phyloP scores from a whole-genome alignment of 2,888 invertebrate genomes.

The Thumatha senex region DNA sequence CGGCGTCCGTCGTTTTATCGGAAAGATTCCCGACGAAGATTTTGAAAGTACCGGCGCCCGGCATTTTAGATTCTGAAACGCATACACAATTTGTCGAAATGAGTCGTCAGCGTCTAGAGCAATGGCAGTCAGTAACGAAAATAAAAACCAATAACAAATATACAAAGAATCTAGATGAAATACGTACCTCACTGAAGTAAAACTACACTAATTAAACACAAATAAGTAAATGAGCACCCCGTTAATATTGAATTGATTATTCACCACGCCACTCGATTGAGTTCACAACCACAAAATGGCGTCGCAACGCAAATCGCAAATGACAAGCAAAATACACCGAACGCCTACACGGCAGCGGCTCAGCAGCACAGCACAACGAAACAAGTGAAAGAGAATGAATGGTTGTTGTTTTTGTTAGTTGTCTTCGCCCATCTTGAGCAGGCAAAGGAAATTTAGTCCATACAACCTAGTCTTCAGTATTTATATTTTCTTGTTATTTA shows the following conservation, averaged over 20 bases:
- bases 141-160: slow-evolving; percentile 15
- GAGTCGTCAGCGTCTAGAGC: slow-evolving; percentile 75
- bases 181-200: slow-evolving; percentile 52
- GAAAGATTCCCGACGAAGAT: slow-evolving; percentile 99
- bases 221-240: slow-evolving; percentile 24
- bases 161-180: slow-evolving; percentile 10
- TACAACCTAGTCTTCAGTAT: no score
- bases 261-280: slow-evolving; percentile 5
- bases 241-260: slow-evolving; percentile 3
- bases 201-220: slow-evolving; percentile 33
- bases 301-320: slow-evolving; percentile 11
- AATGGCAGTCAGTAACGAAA: slow-evolving; percentile 53
- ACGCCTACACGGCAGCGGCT: no score
- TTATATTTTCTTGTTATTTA: no score
- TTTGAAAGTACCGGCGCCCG: slow-evolving; percentile 97
- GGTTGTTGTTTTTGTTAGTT: no score
- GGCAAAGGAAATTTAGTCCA: no score
- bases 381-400: no score
- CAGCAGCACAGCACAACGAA: no score
- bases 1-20: slow-evolving; percentile 94
- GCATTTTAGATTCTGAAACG: slow-evolving; percentile 88
- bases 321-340: no score
- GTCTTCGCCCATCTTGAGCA: no score
- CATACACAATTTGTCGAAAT: slow-evolving; percentile 80
- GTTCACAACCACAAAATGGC: slow-evolving; percentile 29